Percentiles rank a stretch among this genome's conserved stretches.
phyloP scores from a whole-genome alignment of 2,113 vertebrate genomes.

The Rhipidura dahli region DNA sequence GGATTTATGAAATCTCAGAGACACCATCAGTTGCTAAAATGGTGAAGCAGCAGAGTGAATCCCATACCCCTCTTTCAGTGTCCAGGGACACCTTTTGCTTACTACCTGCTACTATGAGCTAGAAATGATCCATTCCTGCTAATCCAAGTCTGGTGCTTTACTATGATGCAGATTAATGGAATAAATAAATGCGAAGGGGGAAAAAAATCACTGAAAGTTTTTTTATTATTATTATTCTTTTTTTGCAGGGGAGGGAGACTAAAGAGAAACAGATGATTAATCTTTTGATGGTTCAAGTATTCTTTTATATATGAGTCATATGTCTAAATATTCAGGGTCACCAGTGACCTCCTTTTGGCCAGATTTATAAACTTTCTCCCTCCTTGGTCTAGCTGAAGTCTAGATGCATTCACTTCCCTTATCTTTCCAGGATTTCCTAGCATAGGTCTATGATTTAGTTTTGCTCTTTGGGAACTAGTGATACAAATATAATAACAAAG shows the following conservation, averaged over 20 bases:
- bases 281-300: background rate
- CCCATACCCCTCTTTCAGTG: background rate
- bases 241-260: background rate
- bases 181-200: background rate
- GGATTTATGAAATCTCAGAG: background rate
- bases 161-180: background rate
- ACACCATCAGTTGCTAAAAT: background rate
- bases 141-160: background rate
- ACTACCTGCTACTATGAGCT: background rate
- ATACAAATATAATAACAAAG: background rate
- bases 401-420: background rate
- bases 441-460: background rate
- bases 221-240: background rate
- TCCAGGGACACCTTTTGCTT: background rate
- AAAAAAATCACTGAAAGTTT: background rate
- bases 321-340: constrained; percentile 45
- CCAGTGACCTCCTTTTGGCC: background rate
- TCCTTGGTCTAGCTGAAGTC: background rate
- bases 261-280: constrained; percentile 1
- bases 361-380: background rate
- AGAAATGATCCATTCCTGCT: background rate
- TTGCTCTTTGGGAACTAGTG: background rate
- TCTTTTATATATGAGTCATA: constrained; percentile 49
- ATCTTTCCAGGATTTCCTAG: background rate
- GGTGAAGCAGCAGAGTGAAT: background rate